Percentiles rank a stretch among this genome's conserved stretches.
These are phyloP conservation scores for Ceratitis capitata DNA, from an alignment of 1,140 invertebrate genomes.

Conservation along the genomic window DNA sequence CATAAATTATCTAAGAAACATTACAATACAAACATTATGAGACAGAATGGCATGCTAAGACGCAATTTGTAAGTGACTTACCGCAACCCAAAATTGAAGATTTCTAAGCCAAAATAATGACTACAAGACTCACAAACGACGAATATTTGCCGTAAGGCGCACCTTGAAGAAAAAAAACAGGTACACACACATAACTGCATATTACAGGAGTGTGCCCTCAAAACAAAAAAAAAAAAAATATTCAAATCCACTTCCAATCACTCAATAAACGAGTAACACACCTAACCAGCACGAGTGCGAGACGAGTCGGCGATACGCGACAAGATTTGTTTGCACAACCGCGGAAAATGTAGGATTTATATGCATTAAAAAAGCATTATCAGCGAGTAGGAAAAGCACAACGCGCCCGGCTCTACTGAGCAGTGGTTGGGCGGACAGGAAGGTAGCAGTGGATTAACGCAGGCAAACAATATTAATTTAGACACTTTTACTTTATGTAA, in stretches of 20 bases:
- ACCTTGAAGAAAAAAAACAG: neutral
- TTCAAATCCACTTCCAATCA: neutral
- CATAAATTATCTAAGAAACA: constrained; percentile 37
- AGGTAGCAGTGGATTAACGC: neutral
- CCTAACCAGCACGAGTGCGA: neutral
- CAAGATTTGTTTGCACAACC: neutral
- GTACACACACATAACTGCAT: neutral
- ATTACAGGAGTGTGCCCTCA: neutral
- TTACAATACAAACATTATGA: neutral
- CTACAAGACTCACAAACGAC: no score
- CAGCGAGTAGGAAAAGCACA: neutral
- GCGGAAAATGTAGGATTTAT: neutral
- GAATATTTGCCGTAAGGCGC: neutral
- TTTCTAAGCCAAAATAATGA: neutral
- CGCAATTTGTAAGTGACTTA: no score
- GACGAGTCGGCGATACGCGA: neutral
- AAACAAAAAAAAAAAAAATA: neutral
- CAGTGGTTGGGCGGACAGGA: neutral
- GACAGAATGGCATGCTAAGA: neutral
- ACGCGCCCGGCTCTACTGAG: neutral
- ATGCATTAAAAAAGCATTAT: constrained; percentile 15
- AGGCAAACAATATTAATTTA: constrained; percentile 12
- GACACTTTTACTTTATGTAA: neutral
- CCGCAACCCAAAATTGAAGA: neutral
- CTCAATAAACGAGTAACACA: neutral